Base-by-base conservation (phyloP, 2,797 vertebrate species). In the Molossus molossus region DNA sequence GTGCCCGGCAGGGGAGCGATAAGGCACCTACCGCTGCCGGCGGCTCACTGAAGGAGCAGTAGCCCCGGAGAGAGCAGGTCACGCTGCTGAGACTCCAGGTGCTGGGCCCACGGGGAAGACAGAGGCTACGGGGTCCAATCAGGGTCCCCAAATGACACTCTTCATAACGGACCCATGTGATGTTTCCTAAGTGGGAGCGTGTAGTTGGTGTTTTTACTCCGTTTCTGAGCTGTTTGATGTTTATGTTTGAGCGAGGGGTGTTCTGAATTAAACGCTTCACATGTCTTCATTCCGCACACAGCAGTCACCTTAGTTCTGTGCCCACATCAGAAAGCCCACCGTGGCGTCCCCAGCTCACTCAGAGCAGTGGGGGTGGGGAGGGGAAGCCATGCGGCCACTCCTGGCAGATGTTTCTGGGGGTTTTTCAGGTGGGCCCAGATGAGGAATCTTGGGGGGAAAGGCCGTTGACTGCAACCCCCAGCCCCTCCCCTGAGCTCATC, bases 21-120 rank as follows among this genome's bases (percentile, higher is more conserved):
- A 48, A 55, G 62, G 40, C 9, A 45, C 37, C 9, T 4, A 1
- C 2, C 15, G 17, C 60, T 50, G 62, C 62, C 17, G 27, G 5
- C 1, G 5, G 13, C 21, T 21, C 4, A 0, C 27, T 4, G 27
- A 25, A 33, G n/a, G 65, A 73, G 64, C 85, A 67, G 53, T 17
- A 17, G 75, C 57, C 0, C 0, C 0, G 15, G 21, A 17, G 48
- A 33, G 50, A 72, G 17, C 29, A 12, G 27, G 6, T 15, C 40
- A 37, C 5, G 23, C 62, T 69, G 11, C 64, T 33, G 8, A 69
- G 72, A 64, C 13, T 53, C 6, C 2, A 6, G 29, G 65, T 23
- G 25, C 48, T 62, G 11, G 7, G 7, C 23, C 4, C 7, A 15
- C 0, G 0, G 53, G 14, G 4, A 55, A 57, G 81, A 40, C 50